phyloP scores from a whole-genome alignment of 1,140 invertebrate genomes.

The Megalonaias nervosa region DNA sequence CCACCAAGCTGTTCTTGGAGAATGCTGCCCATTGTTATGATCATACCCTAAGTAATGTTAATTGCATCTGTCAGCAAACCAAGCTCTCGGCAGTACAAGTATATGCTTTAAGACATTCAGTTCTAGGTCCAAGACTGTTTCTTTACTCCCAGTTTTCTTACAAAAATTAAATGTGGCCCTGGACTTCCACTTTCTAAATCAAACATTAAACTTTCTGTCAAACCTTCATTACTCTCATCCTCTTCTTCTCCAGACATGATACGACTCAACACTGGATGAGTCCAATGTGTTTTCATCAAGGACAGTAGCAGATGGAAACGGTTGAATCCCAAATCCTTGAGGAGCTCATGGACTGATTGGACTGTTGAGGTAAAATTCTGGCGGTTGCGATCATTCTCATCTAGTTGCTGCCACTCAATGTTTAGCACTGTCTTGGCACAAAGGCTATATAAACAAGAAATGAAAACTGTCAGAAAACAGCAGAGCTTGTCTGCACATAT shows the following conservation, averaged over 20 bases:
- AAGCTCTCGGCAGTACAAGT: too few species aligned
- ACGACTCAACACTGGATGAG: slow-evolving; percentile 45
- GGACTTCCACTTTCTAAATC: neutral
- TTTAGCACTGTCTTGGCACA: slow-evolving; percentile 53
- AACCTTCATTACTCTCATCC: slow-evolving; percentile 37
- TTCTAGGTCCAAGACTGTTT: too few species aligned
- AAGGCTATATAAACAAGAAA: slow-evolving; percentile 32
- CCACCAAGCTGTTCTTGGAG: too few species aligned
- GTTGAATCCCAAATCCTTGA: slow-evolving; percentile 20
- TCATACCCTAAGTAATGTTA: too few species aligned
- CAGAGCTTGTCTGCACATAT: too few species aligned
- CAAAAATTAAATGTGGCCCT: too few species aligned
- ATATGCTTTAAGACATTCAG: too few species aligned
- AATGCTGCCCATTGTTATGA: too few species aligned
- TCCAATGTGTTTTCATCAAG: slow-evolving; percentile 56
- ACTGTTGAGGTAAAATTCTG: slow-evolving; percentile 45
- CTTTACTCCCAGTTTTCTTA: too few species aligned
- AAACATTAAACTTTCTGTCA: neutral
- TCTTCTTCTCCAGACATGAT: slow-evolving; percentile 58
- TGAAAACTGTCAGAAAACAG: too few species aligned
- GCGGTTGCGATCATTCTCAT: slow-evolving; percentile 41
- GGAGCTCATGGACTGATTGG: slow-evolving; percentile 19
- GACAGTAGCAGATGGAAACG: slow-evolving; percentile 43
- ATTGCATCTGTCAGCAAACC: too few species aligned
- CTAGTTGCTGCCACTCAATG: slow-evolving; percentile 56